Percentiles rank a stretch among this genome's conserved stretches.
Conservation (phyloP, 2,797 vertebrate species). For the Chelmon rostratus region DNA sequence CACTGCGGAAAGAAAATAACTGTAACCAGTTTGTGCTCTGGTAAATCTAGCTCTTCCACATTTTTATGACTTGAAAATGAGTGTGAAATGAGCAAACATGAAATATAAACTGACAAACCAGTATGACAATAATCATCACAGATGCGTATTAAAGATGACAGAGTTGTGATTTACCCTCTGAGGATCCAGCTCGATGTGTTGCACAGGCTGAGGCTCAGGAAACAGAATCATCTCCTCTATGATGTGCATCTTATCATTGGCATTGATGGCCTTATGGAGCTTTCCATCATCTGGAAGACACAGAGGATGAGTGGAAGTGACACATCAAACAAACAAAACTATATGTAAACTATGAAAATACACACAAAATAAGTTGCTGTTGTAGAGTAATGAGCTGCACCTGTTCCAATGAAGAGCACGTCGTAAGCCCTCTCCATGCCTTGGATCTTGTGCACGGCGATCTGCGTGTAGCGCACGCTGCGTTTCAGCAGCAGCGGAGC, state of each 20-base stretch:
- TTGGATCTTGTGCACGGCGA: conserved; percentile 88
- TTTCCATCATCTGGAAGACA: conserved; percentile 88
- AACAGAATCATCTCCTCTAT: conserved; percentile 93
- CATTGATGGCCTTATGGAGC: conserved; percentile 91
- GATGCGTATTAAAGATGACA: not conserved
- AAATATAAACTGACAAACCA: conserved; percentile 16
- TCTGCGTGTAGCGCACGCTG: conserved; percentile 90
- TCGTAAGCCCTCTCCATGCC: conserved; percentile 88
- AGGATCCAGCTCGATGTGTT: conserved; percentile 91
- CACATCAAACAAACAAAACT: not conserved
- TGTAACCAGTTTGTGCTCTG: conserved; percentile 6
- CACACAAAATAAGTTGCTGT: not conserved
- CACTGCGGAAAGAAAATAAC: conserved; percentile 38
- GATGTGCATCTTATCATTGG: conserved; percentile 87
- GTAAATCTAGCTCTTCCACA: conserved; percentile 29
- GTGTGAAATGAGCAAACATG: conserved; percentile 17
- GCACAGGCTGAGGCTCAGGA: conserved; percentile 85
- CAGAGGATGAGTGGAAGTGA: not conserved
- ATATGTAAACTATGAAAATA: not conserved
- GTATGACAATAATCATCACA: not conserved
- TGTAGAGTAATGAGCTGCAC: conserved; percentile 69
- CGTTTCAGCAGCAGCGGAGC: conserved; percentile 89
- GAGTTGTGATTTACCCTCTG: conserved; percentile 78
- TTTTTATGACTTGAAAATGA: conserved; percentile 36
- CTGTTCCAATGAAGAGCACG: conserved; percentile 93